phyloP scores from a whole-genome alignment of 1,140 invertebrate genomes.

The Trichonephila clavata region DNA sequence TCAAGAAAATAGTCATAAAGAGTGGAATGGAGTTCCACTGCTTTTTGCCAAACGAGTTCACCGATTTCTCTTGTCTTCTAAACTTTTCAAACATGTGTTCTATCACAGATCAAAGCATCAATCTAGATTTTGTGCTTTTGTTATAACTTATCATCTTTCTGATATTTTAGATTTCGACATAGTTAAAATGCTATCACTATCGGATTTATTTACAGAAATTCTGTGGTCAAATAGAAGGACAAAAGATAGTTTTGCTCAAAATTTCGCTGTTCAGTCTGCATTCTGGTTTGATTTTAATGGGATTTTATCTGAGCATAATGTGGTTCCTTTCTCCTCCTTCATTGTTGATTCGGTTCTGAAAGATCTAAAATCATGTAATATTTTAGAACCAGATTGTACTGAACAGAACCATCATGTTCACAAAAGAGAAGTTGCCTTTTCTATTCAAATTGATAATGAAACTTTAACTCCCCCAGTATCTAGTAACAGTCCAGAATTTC shows the following conservation, averaged over 20 bases:
- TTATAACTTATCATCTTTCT: background rate
- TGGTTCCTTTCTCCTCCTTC: background rate
- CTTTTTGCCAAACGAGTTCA: background rate
- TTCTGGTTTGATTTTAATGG: background rate
- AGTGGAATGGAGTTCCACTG: background rate
- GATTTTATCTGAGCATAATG: background rate
- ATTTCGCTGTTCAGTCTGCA: background rate
- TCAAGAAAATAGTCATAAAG: background rate
- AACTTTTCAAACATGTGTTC: background rate
- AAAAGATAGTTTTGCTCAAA: conserved; percentile 3
- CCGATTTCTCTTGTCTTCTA: background rate
- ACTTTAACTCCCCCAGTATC: background rate
- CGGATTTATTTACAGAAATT: background rate
- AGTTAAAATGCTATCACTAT: background rate
- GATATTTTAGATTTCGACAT: background rate
- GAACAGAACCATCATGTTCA: background rate
- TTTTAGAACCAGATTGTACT: background rate
- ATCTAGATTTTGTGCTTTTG: conserved; percentile 14
- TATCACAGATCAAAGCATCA: background rate
- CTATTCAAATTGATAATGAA: conserved; percentile 3
- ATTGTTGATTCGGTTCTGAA: conserved; percentile 7
- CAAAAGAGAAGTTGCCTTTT: conserved; percentile 22
- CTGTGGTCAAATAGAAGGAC: background rate
- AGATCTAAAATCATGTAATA: background rate
- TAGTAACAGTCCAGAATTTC: background rate